A percentile compares a stretch with the other conserved stretches of the same genome.
Conservation (phyloP, 1,140 invertebrate species). For the Drosophila pandora region DNA sequence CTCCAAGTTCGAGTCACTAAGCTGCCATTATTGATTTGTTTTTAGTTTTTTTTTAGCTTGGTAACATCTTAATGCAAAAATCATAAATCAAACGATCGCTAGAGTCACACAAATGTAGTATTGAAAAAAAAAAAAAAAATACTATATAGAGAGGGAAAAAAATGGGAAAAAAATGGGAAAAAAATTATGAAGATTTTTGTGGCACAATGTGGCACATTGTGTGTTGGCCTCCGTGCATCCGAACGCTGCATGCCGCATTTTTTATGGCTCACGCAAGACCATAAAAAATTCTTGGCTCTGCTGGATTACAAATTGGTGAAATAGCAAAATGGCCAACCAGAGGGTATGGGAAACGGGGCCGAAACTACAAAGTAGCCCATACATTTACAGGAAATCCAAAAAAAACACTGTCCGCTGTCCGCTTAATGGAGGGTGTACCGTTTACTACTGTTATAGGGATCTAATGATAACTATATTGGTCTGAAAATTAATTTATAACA, state of each 20-base stretch:
- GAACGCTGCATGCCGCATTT: constrained; percentile 22
- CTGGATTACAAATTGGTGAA: constrained; percentile 12
- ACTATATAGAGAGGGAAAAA: too few species aligned
- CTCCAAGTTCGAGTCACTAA: constrained; percentile 43
- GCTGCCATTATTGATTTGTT: constrained; percentile 62
- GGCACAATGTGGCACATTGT: constrained; percentile 49
- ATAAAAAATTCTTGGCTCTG: constrained; percentile 35
- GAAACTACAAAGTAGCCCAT: constrained; percentile 20
- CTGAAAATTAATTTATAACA: too few species aligned
- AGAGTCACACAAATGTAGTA: neutral
- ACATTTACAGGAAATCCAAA: too few species aligned
- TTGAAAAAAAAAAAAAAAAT: constrained; percentile 2
- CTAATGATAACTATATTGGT: too few species aligned
- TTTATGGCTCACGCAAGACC: constrained; percentile 47
- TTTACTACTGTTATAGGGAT: too few species aligned
- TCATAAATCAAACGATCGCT: constrained; percentile 32
- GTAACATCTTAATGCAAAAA: constrained; percentile 39
- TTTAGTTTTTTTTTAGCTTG: constrained; percentile 1
- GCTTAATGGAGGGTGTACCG: too few species aligned
- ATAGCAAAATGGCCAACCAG: constrained; percentile 10
- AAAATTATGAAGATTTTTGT: constrained; percentile 12
- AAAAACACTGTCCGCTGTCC: too few species aligned
- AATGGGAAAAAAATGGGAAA: neutral
- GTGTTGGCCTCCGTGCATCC: constrained; percentile 29
- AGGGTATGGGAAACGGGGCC: constrained; percentile 7